Conservation (phyloP, 2,888 invertebrate species). For the Erannis defoliaria region DNA sequence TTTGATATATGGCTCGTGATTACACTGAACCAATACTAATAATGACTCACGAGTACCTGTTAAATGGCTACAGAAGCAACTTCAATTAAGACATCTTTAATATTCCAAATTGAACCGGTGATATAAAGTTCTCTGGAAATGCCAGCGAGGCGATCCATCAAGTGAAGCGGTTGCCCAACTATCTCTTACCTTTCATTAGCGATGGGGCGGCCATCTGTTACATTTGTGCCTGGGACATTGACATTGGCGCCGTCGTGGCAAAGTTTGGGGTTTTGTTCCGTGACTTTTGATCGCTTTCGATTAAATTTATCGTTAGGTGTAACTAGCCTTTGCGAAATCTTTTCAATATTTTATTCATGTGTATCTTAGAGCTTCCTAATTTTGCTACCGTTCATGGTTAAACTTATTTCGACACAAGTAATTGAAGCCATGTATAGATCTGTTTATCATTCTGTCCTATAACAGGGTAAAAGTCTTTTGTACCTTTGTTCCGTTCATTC, state of each 20-base stretch:
- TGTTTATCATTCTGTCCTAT: no score
- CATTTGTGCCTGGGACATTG: constrained; percentile 8
- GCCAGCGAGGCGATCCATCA: constrained; percentile 40
- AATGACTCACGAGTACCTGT: constrained; percentile 15
- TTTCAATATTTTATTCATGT: neutral
- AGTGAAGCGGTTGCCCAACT: constrained; percentile 40
- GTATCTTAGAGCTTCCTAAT: no score
- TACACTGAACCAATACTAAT: constrained; percentile 8
- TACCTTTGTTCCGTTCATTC: no score
- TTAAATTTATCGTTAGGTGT: neutral
- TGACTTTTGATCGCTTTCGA: constrained; percentile 1
- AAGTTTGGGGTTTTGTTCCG: constrained; percentile 1
- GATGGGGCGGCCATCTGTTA: constrained; percentile 28
- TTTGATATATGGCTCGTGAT: constrained; percentile 17
- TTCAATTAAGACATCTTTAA: constrained; percentile 42
- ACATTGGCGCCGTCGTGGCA: neutral
- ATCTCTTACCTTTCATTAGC: constrained; percentile 46
- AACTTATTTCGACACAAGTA: neutral
- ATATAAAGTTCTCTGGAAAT: constrained; percentile 40
- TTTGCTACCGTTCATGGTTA: neutral
- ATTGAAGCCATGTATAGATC: no score
- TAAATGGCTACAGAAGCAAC: constrained; percentile 37
- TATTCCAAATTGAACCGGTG: constrained; percentile 34
- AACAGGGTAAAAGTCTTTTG: no score
- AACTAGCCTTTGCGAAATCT: neutral